Percentiles rank a stretch among this genome's conserved stretches.
Conservation (phyloP, 2,888 invertebrate genomes). For the Philhelius pedissequus region DNA sequence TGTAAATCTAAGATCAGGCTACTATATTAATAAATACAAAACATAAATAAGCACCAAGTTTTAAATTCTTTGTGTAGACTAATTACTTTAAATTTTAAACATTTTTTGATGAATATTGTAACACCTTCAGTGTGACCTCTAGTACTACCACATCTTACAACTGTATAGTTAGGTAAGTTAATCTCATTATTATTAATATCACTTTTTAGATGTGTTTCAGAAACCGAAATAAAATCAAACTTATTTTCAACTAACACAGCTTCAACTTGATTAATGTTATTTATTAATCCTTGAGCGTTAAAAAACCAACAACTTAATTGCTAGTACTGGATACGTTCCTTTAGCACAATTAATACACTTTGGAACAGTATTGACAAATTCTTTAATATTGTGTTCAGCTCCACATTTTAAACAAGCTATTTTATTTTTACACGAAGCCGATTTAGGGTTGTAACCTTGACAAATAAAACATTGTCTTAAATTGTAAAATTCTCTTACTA, state of each 20-base stretch:
- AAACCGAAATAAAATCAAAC: not conserved
- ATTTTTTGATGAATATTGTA: not conserved
- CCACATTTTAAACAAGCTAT: too few relatives aligned
- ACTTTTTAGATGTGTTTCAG: not conserved
- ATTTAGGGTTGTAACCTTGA: too few relatives aligned
- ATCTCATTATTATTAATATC: not conserved
- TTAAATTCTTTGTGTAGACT: not conserved
- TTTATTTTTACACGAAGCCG: too few relatives aligned
- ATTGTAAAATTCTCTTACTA: too few relatives aligned
- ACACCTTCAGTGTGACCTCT: too few relatives aligned
- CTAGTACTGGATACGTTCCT: not conserved
- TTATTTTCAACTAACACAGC: not conserved
- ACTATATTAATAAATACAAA: too few relatives aligned
- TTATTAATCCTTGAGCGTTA: not conserved
- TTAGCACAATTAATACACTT: too few relatives aligned
- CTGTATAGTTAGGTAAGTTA: not conserved
- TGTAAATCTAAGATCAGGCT: too few relatives aligned
- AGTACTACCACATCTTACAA: not conserved
- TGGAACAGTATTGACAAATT: too few relatives aligned
- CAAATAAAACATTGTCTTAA: too few relatives aligned
- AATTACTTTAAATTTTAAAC: not conserved
- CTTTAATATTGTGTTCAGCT: too few relatives aligned
- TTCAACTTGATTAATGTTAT: not conserved
- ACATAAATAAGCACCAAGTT: not conserved
- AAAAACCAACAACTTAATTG: constrained; percentile 5